Evolutionary conservation across 2,797 vertebrate genomes (phyloP), one percentile per base, ranked within the genome.

Genomic region (Moxostoma hubbsi): DNA sequence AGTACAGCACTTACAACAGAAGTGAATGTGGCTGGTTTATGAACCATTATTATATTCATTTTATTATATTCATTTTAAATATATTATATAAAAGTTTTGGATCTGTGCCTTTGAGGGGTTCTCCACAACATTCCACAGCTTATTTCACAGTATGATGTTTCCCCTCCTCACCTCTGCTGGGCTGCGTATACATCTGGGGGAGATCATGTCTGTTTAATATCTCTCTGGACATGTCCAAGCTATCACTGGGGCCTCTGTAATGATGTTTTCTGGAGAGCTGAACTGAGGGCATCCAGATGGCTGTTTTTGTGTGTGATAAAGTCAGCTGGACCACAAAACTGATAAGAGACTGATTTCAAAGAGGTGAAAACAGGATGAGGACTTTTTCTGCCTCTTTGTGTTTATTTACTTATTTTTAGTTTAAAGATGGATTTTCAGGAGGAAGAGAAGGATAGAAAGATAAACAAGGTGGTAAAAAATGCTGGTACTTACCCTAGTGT

Each of bases 291-390:
- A 69, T 53, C 55, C 36, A 16, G 55, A 51, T 69, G 55, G 57
- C 13, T 67, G 45, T 49, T 66, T 68, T 54, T 59, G 6, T 59
- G 11, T 9, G 5, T 49, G 11, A 61, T 73, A n/a, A 24, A 24
- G 24, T 24, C 24, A 24, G 61, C 43, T 43, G 9, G 61, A 63
- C 85, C 83, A 77, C 75, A 77, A 85, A 87, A 84, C 86, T 88
- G 90, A 93, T 90, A 93, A 92, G 88, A 88, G 85, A 73, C 74
- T 83, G 80, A 87, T 89, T 91, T 92, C 89, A 92, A 90, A 91
- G 87, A 57, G 70, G 76, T 75, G 85, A 84, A 63, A 89, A 83
- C 54, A 72, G 83, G 77, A 88, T 58, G 69, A 90, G 84, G 81
- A 85, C 82, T 86, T 84, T 62, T 77, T 82, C 58, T 66, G 87